Conservation (phyloP, 2,797 vertebrate species). For the Arnoldichthys spilopterus region DNA sequence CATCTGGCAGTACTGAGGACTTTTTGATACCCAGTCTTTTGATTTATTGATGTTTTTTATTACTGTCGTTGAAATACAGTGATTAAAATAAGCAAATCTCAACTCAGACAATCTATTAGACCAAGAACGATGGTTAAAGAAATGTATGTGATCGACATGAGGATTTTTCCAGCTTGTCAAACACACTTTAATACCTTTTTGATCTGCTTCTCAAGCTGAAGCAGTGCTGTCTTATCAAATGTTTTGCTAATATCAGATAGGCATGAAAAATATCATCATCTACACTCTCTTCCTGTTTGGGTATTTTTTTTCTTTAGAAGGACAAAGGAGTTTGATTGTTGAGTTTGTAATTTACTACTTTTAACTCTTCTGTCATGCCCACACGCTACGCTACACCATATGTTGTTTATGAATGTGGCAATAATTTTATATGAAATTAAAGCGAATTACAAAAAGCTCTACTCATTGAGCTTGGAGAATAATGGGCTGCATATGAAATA, state of each 20-base stretch:
- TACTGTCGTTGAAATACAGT: too few relatives aligned
- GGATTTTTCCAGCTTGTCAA: conserved; percentile 7
- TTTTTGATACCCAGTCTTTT: too few relatives aligned
- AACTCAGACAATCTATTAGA: neutral
- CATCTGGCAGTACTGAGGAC: too few relatives aligned
- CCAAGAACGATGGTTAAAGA: neutral
- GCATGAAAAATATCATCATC: neutral
- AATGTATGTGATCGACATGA: neutral
- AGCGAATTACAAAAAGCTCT: conserved; percentile 55
- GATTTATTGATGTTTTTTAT: too few relatives aligned
- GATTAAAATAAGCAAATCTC: too few relatives aligned
- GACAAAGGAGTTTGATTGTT: conserved; percentile 34
- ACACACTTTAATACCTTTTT: conserved; percentile 32
- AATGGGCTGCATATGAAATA: conserved; percentile 50
- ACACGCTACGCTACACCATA: conserved; percentile 49
- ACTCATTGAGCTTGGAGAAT: conserved; percentile 48
- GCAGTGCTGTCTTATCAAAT: neutral
- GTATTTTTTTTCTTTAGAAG: conserved; percentile 9
- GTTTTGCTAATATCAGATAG: conserved; percentile 16
- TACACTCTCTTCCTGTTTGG: conserved; percentile 19
- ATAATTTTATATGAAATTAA: conserved; percentile 59
- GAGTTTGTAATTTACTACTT: conserved; percentile 47
- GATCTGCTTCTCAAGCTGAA: conserved; percentile 2
- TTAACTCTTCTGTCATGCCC: conserved; percentile 34
- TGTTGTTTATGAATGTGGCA: conserved; percentile 55